A percentile compares a stretch with the other conserved stretches of the same genome.
Conservation (phyloP, 2,113 vertebrate genomes). For the Conger conger region DNA sequence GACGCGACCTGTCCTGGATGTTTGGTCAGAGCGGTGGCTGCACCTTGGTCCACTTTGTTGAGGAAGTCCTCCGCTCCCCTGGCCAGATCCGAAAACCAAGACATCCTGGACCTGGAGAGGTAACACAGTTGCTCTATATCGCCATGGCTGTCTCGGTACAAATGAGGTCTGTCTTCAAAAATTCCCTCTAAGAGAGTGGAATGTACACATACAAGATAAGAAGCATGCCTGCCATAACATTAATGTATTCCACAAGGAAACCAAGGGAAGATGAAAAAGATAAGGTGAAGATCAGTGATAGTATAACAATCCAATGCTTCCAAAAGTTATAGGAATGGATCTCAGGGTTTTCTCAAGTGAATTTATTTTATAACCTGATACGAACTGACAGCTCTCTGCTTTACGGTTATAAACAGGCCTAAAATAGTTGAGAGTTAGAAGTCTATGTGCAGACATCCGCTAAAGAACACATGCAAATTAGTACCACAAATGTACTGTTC, state of each 20-base stretch:
- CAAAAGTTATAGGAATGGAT: neutral
- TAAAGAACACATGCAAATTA: neutral
- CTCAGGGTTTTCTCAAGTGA: neutral
- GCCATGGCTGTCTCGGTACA: neutral
- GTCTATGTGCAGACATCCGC: too few species aligned
- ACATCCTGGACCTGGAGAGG: slow-evolving; percentile 72
- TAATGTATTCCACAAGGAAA: neutral
- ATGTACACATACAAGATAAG: neutral
- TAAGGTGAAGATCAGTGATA: neutral
- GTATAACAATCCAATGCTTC: neutral
- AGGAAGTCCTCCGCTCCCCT: slow-evolving; percentile 93
- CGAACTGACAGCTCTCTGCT: too few species aligned
- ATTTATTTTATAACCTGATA: too few species aligned
- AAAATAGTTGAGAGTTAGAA: too few species aligned
- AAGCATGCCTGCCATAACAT: neutral
- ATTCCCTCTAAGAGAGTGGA: neutral
- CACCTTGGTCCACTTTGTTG: slow-evolving; percentile 94
- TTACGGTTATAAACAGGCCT: too few species aligned
- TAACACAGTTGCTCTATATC: neutral
- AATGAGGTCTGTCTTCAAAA: neutral
- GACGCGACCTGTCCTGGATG: slow-evolving; percentile 46
- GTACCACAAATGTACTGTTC: too few species aligned
- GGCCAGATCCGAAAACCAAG: slow-evolving; percentile 90
- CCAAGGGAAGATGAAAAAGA: neutral
- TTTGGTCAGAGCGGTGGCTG: slow-evolving; percentile 84